Base-by-base conservation (phyloP, 2,113 vertebrate genomes). In the Megalops atlanticus region DNA sequence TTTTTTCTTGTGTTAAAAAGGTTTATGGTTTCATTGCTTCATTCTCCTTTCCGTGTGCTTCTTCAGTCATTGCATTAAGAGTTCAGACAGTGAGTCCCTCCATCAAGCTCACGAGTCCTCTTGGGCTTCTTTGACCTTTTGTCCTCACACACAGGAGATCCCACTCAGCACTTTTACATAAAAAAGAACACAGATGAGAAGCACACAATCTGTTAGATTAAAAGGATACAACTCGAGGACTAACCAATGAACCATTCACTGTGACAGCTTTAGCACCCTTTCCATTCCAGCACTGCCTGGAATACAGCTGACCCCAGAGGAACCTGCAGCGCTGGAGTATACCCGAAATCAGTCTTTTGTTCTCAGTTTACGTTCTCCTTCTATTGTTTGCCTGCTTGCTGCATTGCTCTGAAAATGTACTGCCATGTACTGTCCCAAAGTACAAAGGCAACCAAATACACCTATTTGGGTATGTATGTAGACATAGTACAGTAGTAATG, bases 171-270 rank as follows among this genome's bases (percentile, higher is more conserved):
- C 71, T 38, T 72, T 27, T 52, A 79, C 78, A n/a, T 33, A 35
- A n/a, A n/a, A n/a, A n/a, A 38, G 43, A 71, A 70, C 33, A 72
- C 64, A 79, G 43, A 77, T 80, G 85, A 78, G 75, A 74, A 86
- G 82, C 79, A 70, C 82, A 83, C 81, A 82, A 88, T 52, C 85
- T 76, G 79, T 84, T 71, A 69, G 76, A 82, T 84, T 81, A 85
- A 88, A 90, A 91, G 91, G 93, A 92, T 92, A 80, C 88, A 90
- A 91, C 89, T 90, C 90, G 90, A 93, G 91, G 91, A 91, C 91
- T 84, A 80, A 84, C 88, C 84, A 88, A 89, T 82, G 85, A 87
- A 86, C 33, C 69, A 18, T 36, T 36, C 72, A 80, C 70, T 72
- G 76, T 72, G 43, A 40, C 54, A 31, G 31, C 36, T 52, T 38